Evolutionary conservation across 2,113 vertebrate genomes (phyloP).

Genomic region (Macrotus californicus): DNA sequence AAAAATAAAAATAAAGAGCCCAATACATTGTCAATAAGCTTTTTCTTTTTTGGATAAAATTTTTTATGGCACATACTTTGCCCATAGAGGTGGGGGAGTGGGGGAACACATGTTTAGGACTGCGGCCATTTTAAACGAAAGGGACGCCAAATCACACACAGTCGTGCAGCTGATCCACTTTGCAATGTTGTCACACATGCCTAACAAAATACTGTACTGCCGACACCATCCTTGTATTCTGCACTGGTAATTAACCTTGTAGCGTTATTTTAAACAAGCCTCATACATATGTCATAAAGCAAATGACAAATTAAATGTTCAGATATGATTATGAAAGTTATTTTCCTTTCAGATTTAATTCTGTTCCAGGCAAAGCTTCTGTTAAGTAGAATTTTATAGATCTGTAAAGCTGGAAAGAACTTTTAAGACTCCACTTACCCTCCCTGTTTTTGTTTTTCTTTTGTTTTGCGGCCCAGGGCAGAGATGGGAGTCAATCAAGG

Average conservation of each 20-base stretch:
- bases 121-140: conserved; percentile 66
- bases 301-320: conserved; percentile 67
- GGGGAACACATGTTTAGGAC: conserved; percentile 53
- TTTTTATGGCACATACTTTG: conserved; percentile 6
- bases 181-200: conserved; percentile 66
- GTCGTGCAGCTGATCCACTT: conserved; percentile 47
- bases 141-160: conserved; percentile 54
- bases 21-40: not conserved
- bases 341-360: conserved; percentile 69
- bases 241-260: conserved; percentile 68
- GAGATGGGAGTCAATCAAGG: not conserved
- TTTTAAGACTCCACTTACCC: not conserved
- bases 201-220: conserved; percentile 67
- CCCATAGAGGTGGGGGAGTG: not conserved
- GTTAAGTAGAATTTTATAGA: conserved; percentile 33
- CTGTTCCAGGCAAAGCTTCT: conserved; percentile 52
- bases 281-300: conserved; percentile 62
- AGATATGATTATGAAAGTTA: conserved; percentile 60
- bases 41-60: not conserved
- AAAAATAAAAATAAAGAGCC: too few species aligned
- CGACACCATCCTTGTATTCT: not conserved
- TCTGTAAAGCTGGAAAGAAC: not conserved
- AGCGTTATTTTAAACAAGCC: conserved; percentile 54
- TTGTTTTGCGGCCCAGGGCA: not conserved
- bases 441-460: not conserved